A percentile compares a stretch with the other conserved stretches of the same genome.
Evolutionary conservation across 2,797 vertebrate genomes (phyloP).

Genomic region (Basileuterus tristriatus): DNA sequence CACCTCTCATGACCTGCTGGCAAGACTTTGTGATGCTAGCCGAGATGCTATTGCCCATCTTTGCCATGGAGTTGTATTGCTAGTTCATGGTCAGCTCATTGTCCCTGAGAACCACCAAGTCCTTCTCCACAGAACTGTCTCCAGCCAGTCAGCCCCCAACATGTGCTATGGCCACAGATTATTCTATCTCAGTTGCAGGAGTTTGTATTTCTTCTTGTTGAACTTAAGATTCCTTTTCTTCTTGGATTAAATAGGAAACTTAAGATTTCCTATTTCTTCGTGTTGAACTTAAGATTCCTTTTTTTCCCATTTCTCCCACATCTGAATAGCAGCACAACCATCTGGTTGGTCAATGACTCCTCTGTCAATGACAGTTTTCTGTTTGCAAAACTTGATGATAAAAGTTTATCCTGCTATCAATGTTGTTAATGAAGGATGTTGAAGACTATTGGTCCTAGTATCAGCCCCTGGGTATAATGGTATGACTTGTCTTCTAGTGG

Average conservation of each 20-base stretch:
- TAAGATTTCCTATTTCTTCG: not conserved
- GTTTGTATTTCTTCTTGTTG: not conserved
- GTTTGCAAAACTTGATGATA: not conserved
- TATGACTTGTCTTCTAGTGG: not conserved
- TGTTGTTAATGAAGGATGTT: not conserved
- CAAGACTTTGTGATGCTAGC: not conserved
- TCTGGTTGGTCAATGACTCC: not conserved
- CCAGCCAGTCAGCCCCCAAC: not conserved
- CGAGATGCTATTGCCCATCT: rapidly evolving
- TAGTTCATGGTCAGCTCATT: not conserved
- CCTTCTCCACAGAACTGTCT: not conserved
- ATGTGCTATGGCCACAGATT: not conserved
- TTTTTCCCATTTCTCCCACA: not conserved
- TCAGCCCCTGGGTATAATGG: not conserved
- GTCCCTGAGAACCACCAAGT: not conserved
- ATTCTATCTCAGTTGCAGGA: not conserved
- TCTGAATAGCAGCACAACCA: not conserved
- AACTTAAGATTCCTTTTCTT: not conserved
- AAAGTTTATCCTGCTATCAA: not conserved
- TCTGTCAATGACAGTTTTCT: not conserved
- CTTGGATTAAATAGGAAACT: not conserved
- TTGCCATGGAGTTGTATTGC: not conserved
- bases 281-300: not conserved
- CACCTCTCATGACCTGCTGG: not conserved
- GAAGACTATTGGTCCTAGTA: not conserved